Conservation (phyloP, 2,888 invertebrate genomes). For the Anoplius nigerrimus region DNA sequence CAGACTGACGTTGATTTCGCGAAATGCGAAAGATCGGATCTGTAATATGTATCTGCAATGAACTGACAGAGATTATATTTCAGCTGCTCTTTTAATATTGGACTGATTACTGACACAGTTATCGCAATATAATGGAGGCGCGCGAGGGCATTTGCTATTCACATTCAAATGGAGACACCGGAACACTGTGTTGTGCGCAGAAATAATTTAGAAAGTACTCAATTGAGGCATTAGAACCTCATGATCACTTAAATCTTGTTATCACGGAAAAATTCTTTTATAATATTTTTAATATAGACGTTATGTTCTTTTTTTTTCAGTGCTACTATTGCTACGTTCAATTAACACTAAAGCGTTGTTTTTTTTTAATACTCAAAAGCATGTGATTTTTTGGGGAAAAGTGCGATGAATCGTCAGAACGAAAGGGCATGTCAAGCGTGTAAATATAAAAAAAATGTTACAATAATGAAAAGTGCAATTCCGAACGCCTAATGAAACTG, state of each 20-base stretch:
- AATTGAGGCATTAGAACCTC: constrained; percentile 15
- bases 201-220: constrained; percentile 22
- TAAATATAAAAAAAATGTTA: constrained; percentile 46
- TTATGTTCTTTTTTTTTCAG: constrained; percentile 30
- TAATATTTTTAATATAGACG: constrained; percentile 36
- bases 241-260: constrained; percentile 26
- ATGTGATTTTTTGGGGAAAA: constrained; percentile 45
- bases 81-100: constrained; percentile 37
- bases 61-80: constrained; percentile 38
- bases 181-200: constrained; percentile 2
- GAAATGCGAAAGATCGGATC: constrained; percentile 24
- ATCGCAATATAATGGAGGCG: constrained; percentile 7
- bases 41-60: constrained; percentile 28
- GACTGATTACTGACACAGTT: neutral
- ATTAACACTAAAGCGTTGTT: constrained; percentile 29
- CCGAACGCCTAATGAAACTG: constrained; percentile 58
- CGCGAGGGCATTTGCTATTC: constrained; percentile 1
- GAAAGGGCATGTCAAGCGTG: constrained; percentile 29
- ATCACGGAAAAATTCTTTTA: constrained; percentile 20
- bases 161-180: neutral
- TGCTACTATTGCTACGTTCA: constrained; percentile 32
- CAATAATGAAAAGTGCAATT: constrained; percentile 66
- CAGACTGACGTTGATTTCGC: constrained; percentile 52
- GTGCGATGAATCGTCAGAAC: constrained; percentile 38
- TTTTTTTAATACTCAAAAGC: constrained; percentile 56